phyloP scores from a whole-genome alignment of 2,797 vertebrate species.

The Typhlichthys eigenmanni region DNA sequence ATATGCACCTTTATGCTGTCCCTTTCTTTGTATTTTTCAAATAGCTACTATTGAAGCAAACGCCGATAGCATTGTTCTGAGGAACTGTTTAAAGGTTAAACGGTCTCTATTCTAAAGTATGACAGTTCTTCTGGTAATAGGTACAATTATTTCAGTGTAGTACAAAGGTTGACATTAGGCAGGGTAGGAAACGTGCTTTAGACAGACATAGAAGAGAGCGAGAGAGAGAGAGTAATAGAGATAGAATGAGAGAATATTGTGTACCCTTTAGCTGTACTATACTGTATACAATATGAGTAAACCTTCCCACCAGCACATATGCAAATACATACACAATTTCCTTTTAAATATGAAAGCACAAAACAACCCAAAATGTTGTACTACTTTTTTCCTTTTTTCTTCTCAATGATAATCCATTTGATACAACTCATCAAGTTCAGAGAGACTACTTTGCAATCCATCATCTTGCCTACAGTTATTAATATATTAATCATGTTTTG shows the following conservation, averaged over 20 bases:
- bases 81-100: constrained; percentile 53
- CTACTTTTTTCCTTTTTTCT: too few relatives aligned
- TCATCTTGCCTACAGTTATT: too few relatives aligned
- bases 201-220: background rate
- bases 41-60: background rate
- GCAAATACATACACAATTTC: background rate
- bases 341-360: background rate
- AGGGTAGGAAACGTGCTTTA: constrained; percentile 14
- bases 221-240: background rate
- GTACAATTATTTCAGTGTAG: constrained; percentile 43
- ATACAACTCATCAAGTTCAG: background rate
- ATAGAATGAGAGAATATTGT: background rate
- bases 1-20: too few relatives aligned
- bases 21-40: too few relatives aligned
- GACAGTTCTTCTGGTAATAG: constrained; percentile 39
- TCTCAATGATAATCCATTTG: background rate
- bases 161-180: constrained; percentile 36
- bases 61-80: constrained; percentile 11
- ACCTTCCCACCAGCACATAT: background rate
- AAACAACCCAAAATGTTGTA: background rate
- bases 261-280: background rate
- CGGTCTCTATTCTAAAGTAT: constrained; percentile 48
- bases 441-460: background rate
- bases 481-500: too few relatives aligned
- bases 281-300: too few relatives aligned